A percentile compares a stretch with the other conserved stretches of the same genome.
These are phyloP conservation scores for Aulostomus chinensis DNA, from an alignment of 2,797 vertebrate genomes.

Conservation along the genomic window DNA sequence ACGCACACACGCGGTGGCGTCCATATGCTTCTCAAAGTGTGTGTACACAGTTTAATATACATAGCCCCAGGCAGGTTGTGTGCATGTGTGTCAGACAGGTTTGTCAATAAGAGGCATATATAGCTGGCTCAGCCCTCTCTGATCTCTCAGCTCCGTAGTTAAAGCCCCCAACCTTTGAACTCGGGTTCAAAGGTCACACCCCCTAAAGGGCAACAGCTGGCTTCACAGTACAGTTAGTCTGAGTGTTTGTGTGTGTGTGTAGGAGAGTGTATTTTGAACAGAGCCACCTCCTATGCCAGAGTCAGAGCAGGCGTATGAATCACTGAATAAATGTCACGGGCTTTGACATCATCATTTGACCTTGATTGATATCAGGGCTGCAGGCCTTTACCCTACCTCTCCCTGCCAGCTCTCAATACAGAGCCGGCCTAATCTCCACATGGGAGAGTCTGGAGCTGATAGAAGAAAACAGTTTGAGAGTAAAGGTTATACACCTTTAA, in stretches of 20 bases:
- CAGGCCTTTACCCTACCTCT: background rate
- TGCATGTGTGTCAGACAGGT: constrained; percentile 35
- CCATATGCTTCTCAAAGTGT: constrained; percentile 39
- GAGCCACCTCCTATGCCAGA: too few species aligned
- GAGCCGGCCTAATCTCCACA: too few species aligned
- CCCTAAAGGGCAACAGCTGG: constrained; percentile 64
- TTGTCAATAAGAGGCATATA: constrained; percentile 56
- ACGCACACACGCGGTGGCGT: constrained; percentile 25
- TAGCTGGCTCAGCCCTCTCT: constrained; percentile 51
- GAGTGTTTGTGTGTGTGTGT: constrained; percentile 3
- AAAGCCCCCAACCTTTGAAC: constrained; percentile 61
- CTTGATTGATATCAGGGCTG: constrained; percentile 33
- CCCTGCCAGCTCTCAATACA: too few species aligned
- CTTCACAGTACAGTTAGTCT: constrained; percentile 36
- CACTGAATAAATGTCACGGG: constrained; percentile 47
- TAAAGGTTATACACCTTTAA: too few species aligned
- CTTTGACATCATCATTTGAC: constrained; percentile 45
- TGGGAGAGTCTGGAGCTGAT: too few species aligned
- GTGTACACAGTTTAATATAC: constrained; percentile 8
- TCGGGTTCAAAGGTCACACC: constrained; percentile 49
- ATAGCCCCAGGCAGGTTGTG: constrained; percentile 25
- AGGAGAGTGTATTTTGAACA: background rate
- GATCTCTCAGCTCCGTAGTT: constrained; percentile 50
- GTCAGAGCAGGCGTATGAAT: constrained; percentile 8
- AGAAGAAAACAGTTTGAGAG: too few species aligned